A percentile compares a stretch with the other conserved stretches of the same genome.
Conservation (phyloP, 2,888 invertebrate genomes). For the Acrobeloides nanus region DNA sequence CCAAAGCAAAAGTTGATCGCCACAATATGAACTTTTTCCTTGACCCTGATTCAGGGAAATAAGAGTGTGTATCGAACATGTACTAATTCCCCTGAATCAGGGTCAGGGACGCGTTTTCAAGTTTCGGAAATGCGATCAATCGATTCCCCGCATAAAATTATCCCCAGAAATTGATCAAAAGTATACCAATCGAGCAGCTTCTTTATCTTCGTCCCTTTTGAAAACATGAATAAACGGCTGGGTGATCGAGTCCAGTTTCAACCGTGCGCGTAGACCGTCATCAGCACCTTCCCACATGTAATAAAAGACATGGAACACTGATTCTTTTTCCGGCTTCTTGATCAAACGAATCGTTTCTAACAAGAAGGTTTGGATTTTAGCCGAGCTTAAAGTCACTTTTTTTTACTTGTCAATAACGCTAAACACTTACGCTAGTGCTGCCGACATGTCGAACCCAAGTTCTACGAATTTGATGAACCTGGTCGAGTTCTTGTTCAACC, state of each 20-base stretch:
- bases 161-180: no score
- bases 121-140: no score
- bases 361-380: slow-evolving; percentile 61
- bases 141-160: no score
- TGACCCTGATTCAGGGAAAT: no score
- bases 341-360: slow-evolving; percentile 72
- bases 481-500: slow-evolving; percentile 78
- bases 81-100: no score
- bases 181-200: slow-evolving; percentile 23
- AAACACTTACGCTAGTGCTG: slow-evolving; percentile 26
- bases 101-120: no score
- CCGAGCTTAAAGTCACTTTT: slow-evolving; percentile 24
- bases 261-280: slow-evolving; percentile 14
- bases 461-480: slow-evolving; percentile 84
- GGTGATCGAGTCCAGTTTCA: slow-evolving; percentile 59
- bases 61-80: no score
- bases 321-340: slow-evolving; percentile 66
- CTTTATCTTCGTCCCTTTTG: slow-evolving; percentile 61
- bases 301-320: slow-evolving; percentile 66
- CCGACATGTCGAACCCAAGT: slow-evolving; percentile 83
- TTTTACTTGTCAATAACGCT: neutral
- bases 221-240: slow-evolving; percentile 73
- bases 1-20: no score
- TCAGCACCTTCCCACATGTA: slow-evolving; percentile 68
- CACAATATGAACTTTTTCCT: no score